Base-by-base conservation (phyloP, 2,888 invertebrate genomes). In the Xiphydria camelus region DNA sequence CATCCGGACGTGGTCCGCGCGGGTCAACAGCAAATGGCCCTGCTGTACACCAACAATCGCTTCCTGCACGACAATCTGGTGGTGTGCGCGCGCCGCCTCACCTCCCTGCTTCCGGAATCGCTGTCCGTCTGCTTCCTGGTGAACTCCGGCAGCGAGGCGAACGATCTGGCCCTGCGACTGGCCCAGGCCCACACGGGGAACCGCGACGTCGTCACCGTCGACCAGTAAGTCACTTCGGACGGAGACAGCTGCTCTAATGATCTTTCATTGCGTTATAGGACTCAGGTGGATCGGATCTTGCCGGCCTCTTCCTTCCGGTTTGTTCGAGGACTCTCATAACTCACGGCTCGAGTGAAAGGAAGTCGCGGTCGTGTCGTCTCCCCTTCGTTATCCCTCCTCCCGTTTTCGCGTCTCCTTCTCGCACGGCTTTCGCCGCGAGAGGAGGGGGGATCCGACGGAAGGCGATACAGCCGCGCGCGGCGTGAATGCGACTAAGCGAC, bases 131-230 rank as follows among this genome's bases (percentile, higher is more conserved):
- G 96, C 68, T 98, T 90, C 79, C 89, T 98, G 73, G 95, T 96
- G 42, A 99, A 99, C 78, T 99, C 98, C 0, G 99, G 98, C 6
- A 98, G 97, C 4, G 99, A 99, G 78, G 98, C 98, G 5, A 99
- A 98, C 76, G 99, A 99, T 79, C 82, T 99, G 61, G 99, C 99
- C 0, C 76, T 99, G 26, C 84, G 97, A 47, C 79, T 99, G 49
- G 94, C 97, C 0, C 82, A 88, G 50, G 87, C 91, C 41, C 90
- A 94, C 75, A 97, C 97, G 1, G 87, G 89, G 64, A 86, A 89
- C 53, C 83, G 86, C 62, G 96, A 99, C 74, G 83, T 96, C 58
- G 89, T 99, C 64, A 90, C 94, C 0, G 78, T 99, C 43, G 96
- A 99, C 78, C 96, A 97, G 98, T 98, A 83, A 91, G 93, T 88